Conservation (phyloP, 2,797 vertebrate species). For the Lepilemur septentrionalis region DNA sequence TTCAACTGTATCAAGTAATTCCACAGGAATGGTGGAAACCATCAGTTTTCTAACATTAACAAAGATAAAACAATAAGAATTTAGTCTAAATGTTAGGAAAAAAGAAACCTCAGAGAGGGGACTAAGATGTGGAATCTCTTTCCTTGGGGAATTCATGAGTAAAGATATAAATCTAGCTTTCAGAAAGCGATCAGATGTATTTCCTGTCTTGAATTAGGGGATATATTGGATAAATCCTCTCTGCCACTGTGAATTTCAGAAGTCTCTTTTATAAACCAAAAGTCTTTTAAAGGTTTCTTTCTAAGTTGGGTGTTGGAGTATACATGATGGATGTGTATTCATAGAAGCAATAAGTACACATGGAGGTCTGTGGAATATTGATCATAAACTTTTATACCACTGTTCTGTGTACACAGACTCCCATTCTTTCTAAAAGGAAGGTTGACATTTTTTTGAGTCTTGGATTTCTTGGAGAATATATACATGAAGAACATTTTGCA, state of each 20-base stretch:
- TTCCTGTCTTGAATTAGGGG: neutral
- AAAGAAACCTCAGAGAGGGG: neutral
- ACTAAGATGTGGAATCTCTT: neutral
- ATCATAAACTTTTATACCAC: neutral
- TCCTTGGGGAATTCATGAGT: neutral
- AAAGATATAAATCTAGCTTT: neutral
- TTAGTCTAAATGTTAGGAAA: neutral
- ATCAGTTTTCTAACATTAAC: neutral
- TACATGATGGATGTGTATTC: neutral
- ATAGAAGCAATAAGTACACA: neutral
- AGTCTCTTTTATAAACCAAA: neutral
- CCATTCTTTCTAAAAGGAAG: neutral
- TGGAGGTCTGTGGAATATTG: neutral
- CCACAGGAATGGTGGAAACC: neutral
- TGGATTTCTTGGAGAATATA: constrained; percentile 7
- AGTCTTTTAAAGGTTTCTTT: neutral
- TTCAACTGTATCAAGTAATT: neutral
- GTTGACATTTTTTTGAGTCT: neutral
- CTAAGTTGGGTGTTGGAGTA: neutral
- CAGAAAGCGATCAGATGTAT: neutral
- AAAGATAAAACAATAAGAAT: neutral
- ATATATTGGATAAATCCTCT: neutral
- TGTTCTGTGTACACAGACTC: neutral
- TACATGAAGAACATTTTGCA: neutral
- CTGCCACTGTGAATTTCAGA: neutral